These are phyloP conservation scores for Cabera pusaria DNA, from an alignment of 2,888 invertebrate genomes.

Conservation along the genomic window DNA sequence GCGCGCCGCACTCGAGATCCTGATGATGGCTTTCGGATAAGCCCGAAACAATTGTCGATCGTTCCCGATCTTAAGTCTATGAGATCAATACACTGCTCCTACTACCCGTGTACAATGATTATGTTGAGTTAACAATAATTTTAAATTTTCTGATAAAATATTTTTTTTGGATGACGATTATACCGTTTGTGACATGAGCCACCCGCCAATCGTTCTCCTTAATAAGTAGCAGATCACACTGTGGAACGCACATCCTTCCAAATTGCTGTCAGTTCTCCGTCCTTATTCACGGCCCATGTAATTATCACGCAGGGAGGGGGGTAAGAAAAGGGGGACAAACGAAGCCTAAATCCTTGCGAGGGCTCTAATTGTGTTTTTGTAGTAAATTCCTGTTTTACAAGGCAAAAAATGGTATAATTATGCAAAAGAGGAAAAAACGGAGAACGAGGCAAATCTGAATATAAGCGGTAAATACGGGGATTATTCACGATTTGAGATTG, in stretches of 20 bases:
- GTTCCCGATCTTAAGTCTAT: no score
- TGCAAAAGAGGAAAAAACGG: conserved; percentile 28
- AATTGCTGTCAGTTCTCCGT: conserved; percentile 50
- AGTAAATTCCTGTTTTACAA: conserved; percentile 31
- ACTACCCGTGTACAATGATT: no score
- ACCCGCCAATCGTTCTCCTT: conserved; percentile 17
- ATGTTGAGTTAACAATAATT: no score
- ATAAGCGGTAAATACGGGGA: conserved; percentile 28
- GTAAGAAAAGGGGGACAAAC: conserved; percentile 22
- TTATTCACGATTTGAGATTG: conserved; percentile 28
- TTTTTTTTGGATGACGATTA: background rate
- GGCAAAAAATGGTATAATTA: conserved; percentile 35
- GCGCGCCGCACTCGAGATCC: no score
- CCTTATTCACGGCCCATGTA: conserved; percentile 44
- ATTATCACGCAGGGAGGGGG: conserved; percentile 42
- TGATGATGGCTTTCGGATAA: no score
- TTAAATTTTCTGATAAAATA: no score
- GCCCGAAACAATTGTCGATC: no score
- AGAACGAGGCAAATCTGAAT: conserved; percentile 31
- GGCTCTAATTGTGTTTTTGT: conserved; percentile 35
- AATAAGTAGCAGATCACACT: conserved; percentile 48
- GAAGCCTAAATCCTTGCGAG: conserved; percentile 28
- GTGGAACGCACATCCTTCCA: conserved; percentile 56
- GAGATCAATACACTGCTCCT: no score
- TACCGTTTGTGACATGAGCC: conserved; percentile 17